These are phyloP conservation scores for Tragulus kanchil DNA, from an alignment of 2,113 vertebrate species.

Conservation along the genomic window DNA sequence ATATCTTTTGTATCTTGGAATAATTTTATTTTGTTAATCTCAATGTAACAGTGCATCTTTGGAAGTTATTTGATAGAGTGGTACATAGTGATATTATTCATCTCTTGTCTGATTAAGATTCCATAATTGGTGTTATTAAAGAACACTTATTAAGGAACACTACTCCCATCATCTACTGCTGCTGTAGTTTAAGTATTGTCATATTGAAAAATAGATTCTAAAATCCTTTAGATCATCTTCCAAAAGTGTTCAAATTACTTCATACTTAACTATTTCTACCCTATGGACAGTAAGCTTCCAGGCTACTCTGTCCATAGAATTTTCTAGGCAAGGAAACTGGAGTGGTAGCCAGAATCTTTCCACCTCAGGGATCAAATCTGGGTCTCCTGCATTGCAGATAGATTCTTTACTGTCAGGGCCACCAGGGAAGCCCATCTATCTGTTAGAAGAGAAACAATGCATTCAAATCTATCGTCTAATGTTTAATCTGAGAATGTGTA, in stretches of 20 bases:
- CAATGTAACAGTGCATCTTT: background rate
- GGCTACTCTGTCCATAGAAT: too few species aligned
- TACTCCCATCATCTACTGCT: background rate
- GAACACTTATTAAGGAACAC: conserved; percentile 6
- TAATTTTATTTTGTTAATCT: background rate
- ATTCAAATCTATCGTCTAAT: background rate
- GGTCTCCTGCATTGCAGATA: too few species aligned
- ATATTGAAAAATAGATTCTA: background rate
- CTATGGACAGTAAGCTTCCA: too few species aligned
- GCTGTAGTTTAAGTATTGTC: background rate
- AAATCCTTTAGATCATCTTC: background rate
- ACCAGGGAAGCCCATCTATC: background rate
- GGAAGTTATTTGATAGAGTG: background rate
- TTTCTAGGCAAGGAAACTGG: too few species aligned
- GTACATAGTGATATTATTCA: background rate
- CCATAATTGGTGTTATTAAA: conserved; percentile 28
- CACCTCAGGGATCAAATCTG: too few species aligned
- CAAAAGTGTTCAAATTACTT: background rate
- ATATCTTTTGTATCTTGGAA: conserved; percentile 3
- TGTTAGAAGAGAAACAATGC: background rate
- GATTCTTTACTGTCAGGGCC: too few species aligned
- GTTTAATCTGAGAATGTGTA: background rate
- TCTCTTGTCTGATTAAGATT: conserved; percentile 39
- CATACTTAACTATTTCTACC: background rate
- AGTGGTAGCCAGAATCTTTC: too few species aligned